Conservation (phyloP, 2,113 vertebrate species). For the Anarrhichthys ocellatus region DNA sequence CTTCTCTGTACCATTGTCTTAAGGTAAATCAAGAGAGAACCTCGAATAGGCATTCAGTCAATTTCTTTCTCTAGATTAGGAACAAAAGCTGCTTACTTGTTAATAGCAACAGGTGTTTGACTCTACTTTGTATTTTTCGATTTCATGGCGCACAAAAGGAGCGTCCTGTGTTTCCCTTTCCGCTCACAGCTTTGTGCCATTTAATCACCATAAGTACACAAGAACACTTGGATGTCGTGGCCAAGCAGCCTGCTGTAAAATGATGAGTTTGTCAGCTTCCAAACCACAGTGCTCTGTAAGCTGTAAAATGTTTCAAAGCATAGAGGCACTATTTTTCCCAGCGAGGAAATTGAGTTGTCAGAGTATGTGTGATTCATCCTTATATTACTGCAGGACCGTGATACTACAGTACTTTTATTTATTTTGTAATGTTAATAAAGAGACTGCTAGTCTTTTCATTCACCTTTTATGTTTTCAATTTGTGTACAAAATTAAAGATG, state of each 20-base stretch:
- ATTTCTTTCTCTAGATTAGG: too few species aligned
- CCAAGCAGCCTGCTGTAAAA: slow-evolving; percentile 2
- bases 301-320: slow-evolving; percentile 3
- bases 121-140: neutral
- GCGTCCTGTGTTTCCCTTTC: neutral
- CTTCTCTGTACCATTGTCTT: neutral
- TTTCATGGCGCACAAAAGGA: neutral
- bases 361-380: slow-evolving; percentile 24
- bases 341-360: slow-evolving; percentile 17
- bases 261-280: slow-evolving; percentile 5
- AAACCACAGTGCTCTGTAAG: slow-evolving; percentile 7
- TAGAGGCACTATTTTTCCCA: neutral
- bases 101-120: too few species aligned
- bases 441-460: neutral
- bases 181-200: neutral
- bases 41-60: too few species aligned
- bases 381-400: neutral
- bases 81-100: too few species aligned
- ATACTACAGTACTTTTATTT: neutral
- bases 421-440: neutral
- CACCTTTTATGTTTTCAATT: slow-evolving; percentile 1
- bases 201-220: neutral
- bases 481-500: slow-evolving; percentile 10
- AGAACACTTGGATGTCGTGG: neutral
- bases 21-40: too few species aligned